phyloP scores from a whole-genome alignment of 2,888 invertebrate species.

The Agriopis marginaria region DNA sequence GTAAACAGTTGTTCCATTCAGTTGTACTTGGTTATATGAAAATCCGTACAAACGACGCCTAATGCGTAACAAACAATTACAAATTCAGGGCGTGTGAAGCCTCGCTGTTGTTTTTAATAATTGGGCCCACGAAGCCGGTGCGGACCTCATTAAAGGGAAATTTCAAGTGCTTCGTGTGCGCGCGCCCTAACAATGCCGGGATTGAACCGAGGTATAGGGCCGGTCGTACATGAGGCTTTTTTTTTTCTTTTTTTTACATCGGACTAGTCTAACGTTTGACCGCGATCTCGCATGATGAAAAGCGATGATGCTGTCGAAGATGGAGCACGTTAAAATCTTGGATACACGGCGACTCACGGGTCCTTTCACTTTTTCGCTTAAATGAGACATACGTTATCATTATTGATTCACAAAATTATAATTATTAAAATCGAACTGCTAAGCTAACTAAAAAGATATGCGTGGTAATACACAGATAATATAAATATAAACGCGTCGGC shows the following conservation, averaged over 20 bases:
- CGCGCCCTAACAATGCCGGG: slow-evolving; percentile 43
- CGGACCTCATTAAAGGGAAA: slow-evolving; percentile 64
- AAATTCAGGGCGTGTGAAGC: slow-evolving; percentile 39
- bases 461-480: too few species aligned
- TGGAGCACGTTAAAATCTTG: too few species aligned
- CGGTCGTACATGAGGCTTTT: not conserved
- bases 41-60: slow-evolving; percentile 18
- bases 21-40: not conserved
- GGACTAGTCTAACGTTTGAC: too few species aligned
- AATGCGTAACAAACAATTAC: slow-evolving; percentile 41
- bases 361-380: too few species aligned
- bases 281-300: too few species aligned
- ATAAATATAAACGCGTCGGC: too few species aligned
- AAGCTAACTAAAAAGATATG: too few species aligned
- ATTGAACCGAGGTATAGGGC: slow-evolving; percentile 14
- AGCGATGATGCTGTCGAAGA: too few species aligned
- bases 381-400: too few species aligned
- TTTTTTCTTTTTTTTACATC: too few species aligned
- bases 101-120: slow-evolving; percentile 67
- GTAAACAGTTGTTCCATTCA: not conserved
- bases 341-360: not conserved
- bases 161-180: slow-evolving; percentile 59
- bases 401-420: too few species aligned
- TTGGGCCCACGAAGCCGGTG: slow-evolving; percentile 59
- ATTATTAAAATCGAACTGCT: too few species aligned